Base-by-base conservation (phyloP, 2,113 vertebrate genomes). In the Dendropsophus ebraccatus region DNA sequence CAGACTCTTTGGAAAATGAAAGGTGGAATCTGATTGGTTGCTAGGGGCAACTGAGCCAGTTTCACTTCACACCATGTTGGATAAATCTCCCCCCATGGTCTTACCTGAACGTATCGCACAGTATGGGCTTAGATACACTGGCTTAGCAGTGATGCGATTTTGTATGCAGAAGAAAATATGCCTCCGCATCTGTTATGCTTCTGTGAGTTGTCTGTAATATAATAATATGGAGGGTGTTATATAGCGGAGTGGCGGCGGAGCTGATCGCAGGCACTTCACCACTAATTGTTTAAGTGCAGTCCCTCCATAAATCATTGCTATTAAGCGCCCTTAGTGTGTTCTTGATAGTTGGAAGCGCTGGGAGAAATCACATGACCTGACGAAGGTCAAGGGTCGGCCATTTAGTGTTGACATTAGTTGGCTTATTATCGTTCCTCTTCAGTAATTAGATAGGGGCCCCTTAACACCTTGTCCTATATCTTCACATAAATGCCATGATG, bases 241-340 rank as follows among this genome's bases (percentile, higher is more conserved):
- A 35, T 32, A 54, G 49, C 50, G 9, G n/a, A 54, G 49, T 35
- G 25, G 21, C 9, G 73, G 14, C n/a, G 28, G 23, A 47, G 49
- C 47, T 32, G 16, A 54, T 77, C 52, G 74, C 49, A 54, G 28
- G 16, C 49, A 54, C 74, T 77, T 56, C 19, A 70, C 2, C 28
- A 69, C 62, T 82, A 82, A 82, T 82, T 82, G 80, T 45, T 52
- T 69, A 52, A 81, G 60, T 21, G 25, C 56, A 17, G 47, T 50
- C 41, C 49, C 17, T 25, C 30, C 69, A 82, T 82, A 82, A 82
- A 82, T 82, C 80, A 82, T 69, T 21, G 25, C 28, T 23, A 41
- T 82, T 82, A 69, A 70, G 70, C 11, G 80, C 9, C 62, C 60
- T 52, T 50, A 69, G 45, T 67, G 58, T 52, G 32, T 69, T 69